A percentile compares a stretch with the other conserved stretches of the same genome.
Evolutionary conservation across 2,888 invertebrate species (phyloP).

Genomic region (Drosophila melanocephala): DNA sequence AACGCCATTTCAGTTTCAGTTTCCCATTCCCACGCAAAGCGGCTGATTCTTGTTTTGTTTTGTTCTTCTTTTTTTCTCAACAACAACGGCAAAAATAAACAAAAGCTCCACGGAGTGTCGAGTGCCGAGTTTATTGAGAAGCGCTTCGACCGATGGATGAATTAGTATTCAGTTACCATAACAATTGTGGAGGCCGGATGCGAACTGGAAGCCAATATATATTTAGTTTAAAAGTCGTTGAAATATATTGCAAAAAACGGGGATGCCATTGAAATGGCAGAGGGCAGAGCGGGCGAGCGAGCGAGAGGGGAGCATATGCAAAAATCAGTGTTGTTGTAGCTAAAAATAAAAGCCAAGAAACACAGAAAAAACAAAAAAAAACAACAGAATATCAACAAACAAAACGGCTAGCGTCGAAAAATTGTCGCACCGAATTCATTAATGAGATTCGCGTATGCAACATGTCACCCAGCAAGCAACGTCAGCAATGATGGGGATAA

Average conservation of each 20-base stretch:
- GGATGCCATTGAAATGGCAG: constrained; percentile 46
- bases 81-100: constrained; percentile 54
- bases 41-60: constrained; percentile 36
- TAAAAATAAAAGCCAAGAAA: constrained; percentile 52
- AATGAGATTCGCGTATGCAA: constrained; percentile 76
- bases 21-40: constrained; percentile 74
- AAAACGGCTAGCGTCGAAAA: constrained; percentile 49
- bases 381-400: constrained; percentile 15
- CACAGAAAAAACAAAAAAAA: neutral
- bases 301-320: constrained; percentile 17
- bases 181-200: constrained; percentile 65
- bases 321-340: constrained; percentile 23
- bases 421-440: constrained; percentile 75
- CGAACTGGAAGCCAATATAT: constrained; percentile 47
- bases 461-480: constrained; percentile 57
- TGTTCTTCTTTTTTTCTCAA: constrained; percentile 27
- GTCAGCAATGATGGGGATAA: constrained; percentile 17
- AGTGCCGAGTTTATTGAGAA: constrained; percentile 66
- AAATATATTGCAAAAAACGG: constrained; percentile 7
- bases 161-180: constrained; percentile 79
- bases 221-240: constrained; percentile 35
- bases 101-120: constrained; percentile 68
- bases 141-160: constrained; percentile 43
- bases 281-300: neutral
- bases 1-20: constrained; percentile 51